Evolutionary conservation across 2,888 invertebrate species (phyloP), one percentile per base, ranked within the genome.

Genomic region (Copidosoma aretas): DNA sequence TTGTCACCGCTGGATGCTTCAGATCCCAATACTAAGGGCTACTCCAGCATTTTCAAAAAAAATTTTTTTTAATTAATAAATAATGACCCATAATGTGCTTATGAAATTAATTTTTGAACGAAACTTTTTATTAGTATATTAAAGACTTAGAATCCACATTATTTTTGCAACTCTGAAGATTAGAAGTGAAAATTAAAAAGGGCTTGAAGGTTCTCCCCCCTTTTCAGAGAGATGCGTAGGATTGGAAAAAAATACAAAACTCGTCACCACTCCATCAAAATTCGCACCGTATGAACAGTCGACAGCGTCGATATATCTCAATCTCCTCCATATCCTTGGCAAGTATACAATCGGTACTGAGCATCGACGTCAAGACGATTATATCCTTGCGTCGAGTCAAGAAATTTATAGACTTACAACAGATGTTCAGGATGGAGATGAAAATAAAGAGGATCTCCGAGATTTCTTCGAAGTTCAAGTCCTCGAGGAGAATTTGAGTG

Each of bases 351-450:
- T 53, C 53, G 1, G 0, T 17, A 8, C 5, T 21, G 17, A 65
- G 21, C 54, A 53, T 65, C 1, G 53, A 25, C 14, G 25, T 46
- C 19, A 65, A 17, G n/a, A 25, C 32, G 3, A 60, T 19, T 1
- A 65, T 12, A 19, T 59, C 32, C 15, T 59, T 41, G 1, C 65
- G 59, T 15, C 21, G 52, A 17, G 14, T 8, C 14, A 59, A 3
- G 21, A 59, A 52, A 53, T 43, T 65, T 15, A 65, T 1, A 8
- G 64, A 65, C 22, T 65, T 65, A 10, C 53, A 65, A 21, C 59
- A 60, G 14, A 60, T 32, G 25, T 60, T 65, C 8, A 54, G 19
- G 21, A 60, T 60, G 5, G 65, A 60, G 15, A 65, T 19, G 8
- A 65, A 22, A 2, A 54, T 46, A 21, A 65, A 65, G 5, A 65